These are phyloP conservation scores for Globodera rostochiensis DNA, from an alignment of 1,140 invertebrate genomes.

Conservation along the genomic window DNA sequence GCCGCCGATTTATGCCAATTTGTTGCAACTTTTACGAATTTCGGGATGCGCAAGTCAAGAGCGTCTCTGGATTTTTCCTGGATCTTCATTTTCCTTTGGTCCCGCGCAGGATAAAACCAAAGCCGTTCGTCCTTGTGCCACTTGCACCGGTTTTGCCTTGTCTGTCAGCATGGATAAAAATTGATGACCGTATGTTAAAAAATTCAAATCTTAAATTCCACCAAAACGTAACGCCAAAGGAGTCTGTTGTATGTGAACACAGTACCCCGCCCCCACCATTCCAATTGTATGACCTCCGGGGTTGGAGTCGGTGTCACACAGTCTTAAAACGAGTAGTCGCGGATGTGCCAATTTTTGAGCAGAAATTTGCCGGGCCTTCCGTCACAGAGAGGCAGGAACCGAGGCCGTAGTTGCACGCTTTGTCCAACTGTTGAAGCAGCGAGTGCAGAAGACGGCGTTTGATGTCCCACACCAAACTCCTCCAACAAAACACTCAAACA, in stretches of 20 bases:
- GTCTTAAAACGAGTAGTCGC: conserved; percentile 94
- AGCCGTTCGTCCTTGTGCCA: conserved; percentile 93
- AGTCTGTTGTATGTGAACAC: too few relatives aligned
- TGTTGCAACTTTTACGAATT: not conserved
- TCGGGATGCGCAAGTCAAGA: too few relatives aligned
- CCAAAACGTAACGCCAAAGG: too few relatives aligned
- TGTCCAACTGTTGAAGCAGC: conserved; percentile 93
- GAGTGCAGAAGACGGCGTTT: conserved; percentile 92
- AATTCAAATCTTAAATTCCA: too few relatives aligned
- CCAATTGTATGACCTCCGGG: too few relatives aligned
- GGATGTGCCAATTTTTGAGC: conserved; percentile 90
- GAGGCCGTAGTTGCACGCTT: conserved; percentile 98
- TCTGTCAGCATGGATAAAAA: conserved; percentile 80
- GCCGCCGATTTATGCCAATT: not conserved
- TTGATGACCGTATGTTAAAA: too few relatives aligned
- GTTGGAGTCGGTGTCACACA: conserved; percentile 81
- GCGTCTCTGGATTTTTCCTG: too few relatives aligned
- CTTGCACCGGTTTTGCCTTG: conserved; percentile 80
- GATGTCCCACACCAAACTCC: conserved; percentile 91
- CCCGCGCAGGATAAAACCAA: conserved; percentile 95
- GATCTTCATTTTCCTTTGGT: conserved; percentile 73
- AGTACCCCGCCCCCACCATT: too few relatives aligned
- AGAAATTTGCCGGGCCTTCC: conserved; percentile 96
- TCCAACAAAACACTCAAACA: conserved; percentile 93
- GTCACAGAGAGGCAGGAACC: conserved; percentile 89